Conservation (phyloP, 2,888 invertebrate genomes). For the Salpingus planirostris region DNA sequence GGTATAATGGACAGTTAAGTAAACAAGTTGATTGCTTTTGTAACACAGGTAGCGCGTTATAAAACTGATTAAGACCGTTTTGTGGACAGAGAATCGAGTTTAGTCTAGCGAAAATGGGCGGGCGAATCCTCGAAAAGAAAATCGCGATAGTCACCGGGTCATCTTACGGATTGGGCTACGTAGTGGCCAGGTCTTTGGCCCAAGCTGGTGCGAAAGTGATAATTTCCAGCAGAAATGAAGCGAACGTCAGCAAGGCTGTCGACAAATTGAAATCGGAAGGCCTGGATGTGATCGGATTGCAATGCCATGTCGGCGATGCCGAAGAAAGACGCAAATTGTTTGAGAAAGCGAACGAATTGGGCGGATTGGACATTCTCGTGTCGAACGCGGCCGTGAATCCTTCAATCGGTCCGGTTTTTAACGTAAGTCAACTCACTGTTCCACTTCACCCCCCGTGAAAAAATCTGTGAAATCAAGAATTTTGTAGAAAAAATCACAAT, state of each 20-base stretch:
- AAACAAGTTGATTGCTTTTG: too few relatives aligned
- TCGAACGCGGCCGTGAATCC: too few relatives aligned
- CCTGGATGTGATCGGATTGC: slow-evolving; percentile 47
- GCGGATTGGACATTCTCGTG: slow-evolving; percentile 87
- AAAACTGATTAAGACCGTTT: too few relatives aligned
- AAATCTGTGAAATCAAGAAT: slow-evolving; percentile 3
- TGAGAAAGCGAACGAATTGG: slow-evolving; percentile 54
- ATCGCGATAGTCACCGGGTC: too few relatives aligned
- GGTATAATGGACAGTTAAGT: too few relatives aligned
- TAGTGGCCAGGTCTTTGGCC: slow-evolving; percentile 79
- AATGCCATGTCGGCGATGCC: slow-evolving; percentile 83
- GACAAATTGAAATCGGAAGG: slow-evolving; percentile 59
- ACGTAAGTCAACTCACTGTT: slow-evolving; percentile 76
- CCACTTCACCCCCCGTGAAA: slow-evolving; percentile 59
- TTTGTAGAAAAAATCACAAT: slow-evolving; percentile 4
- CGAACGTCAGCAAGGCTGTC: slow-evolving; percentile 75
- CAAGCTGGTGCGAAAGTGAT: slow-evolving; percentile 87
- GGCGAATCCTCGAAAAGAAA: too few relatives aligned
- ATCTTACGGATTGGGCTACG: slow-evolving; percentile 68
- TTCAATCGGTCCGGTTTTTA: too few relatives aligned
- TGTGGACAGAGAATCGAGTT: too few relatives aligned
- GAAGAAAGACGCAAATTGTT: slow-evolving; percentile 69
- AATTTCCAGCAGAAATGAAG: slow-evolving; percentile 81
- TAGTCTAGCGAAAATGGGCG: too few relatives aligned
- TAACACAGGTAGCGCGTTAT: too few relatives aligned